Evolutionary conservation across 2,113 vertebrate genomes (phyloP), one percentile per base, ranked within the genome.

Genomic region (Zapornia atra): DNA sequence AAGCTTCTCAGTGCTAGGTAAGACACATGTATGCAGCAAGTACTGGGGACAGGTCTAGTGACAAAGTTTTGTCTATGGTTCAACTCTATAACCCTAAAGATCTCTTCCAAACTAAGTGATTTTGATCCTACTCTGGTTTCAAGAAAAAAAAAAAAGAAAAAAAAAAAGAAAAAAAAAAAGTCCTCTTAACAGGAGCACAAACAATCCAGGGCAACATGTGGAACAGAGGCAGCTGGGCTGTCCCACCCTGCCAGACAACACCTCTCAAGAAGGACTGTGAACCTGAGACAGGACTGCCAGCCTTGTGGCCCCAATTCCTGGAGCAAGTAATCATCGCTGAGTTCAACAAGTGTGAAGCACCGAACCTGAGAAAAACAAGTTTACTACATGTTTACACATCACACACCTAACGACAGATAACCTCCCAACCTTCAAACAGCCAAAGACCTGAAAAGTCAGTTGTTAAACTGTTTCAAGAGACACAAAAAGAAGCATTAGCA

Each of bases 21-120:
- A 72, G 72, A 31, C 17, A 61, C 13, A 61, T 1, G 0, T 3
- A 2, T 12, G 12, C 28, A 44, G 16, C 4, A 12, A 50, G 7
- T 3, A 22, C 21, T 21, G 48, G 19, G 51, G 25, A 53, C 25
- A 28, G 25, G 14, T 28, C 14, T 53, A 53, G 25, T 8, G 14
- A 26, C 51, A 53, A 25, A 25, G 51, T 53, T 53, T 26, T 15
- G 51, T 53, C 28, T 53, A 28, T 26, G 14, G 25, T 53, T 53
- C 13, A 26, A 53, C 51, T 53, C 26, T 15, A 14, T 53, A 25
- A 53, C 28, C 25, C 28, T 53, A 28, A 53, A 53, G 51, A 12
- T 53, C 25, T 53, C 22, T 53, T 53, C 51, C 25, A 26, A 53
- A 25, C 25, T 15, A 53, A 25, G 25, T 25, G 25, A 53, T 53